phyloP scores from a whole-genome alignment of 2,113 vertebrate species.

The Camelus dromedarius region DNA sequence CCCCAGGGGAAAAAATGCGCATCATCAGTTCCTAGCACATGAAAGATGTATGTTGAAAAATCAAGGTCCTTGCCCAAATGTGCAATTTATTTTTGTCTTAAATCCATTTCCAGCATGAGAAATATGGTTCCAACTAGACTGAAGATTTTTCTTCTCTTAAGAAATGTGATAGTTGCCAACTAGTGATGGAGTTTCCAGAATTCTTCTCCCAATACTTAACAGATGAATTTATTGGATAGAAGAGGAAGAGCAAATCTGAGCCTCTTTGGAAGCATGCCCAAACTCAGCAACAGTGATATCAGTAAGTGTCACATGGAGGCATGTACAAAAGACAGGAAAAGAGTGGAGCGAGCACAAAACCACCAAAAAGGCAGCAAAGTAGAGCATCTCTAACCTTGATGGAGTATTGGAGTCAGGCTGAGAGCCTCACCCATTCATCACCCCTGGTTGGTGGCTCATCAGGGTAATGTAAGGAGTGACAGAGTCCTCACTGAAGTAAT shows the following conservation, averaged over 20 bases:
- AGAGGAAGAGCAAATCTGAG: conserved; percentile 69
- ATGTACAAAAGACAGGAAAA: conserved; percentile 55
- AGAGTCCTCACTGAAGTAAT: background rate
- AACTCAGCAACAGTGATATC: conserved; percentile 58
- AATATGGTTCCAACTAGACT: conserved; percentile 73
- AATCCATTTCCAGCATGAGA: conserved; percentile 76
- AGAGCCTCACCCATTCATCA: conserved; percentile 30
- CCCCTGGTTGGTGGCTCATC: background rate
- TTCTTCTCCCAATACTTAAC: conserved; percentile 75
- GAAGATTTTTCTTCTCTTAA: conserved; percentile 78
- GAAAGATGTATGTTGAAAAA: conserved; percentile 78
- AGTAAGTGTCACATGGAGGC: conserved; percentile 51
- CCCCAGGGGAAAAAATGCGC: background rate
- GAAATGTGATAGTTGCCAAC: conserved; percentile 77
- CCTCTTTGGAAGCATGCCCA: conserved; percentile 73
- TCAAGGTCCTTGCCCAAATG: conserved; percentile 73
- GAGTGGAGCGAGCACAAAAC: conserved; percentile 59
- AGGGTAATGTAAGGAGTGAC: background rate
- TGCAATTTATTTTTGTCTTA: conserved; percentile 73
- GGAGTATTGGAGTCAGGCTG: background rate
- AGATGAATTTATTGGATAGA: conserved; percentile 77
- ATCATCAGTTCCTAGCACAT: conserved; percentile 67
- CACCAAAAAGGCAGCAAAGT: conserved; percentile 49
- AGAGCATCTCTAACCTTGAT: conserved; percentile 40
- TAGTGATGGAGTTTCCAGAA: conserved; percentile 76